Conservation (phyloP, 2,797 vertebrate species). For the Anabas testudineus region DNA sequence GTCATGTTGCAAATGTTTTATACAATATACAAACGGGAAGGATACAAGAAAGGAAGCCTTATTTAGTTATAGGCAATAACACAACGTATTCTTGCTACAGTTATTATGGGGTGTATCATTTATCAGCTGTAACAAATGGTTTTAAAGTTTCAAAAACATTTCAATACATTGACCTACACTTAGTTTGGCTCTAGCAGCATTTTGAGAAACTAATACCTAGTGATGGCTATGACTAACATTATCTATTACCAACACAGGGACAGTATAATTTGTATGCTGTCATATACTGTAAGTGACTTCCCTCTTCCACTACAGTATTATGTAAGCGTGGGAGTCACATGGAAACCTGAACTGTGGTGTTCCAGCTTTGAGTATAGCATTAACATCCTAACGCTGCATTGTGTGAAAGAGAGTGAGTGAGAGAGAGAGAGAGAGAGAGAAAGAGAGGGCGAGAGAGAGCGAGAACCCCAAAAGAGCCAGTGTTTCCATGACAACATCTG, state of each 20-base stretch:
- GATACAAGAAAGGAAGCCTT: neutral
- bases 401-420: slow-evolving; percentile 50
- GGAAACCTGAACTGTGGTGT: slow-evolving; percentile 68
- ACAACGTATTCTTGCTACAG: neutral
- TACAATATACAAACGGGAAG: neutral
- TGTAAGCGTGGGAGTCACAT: slow-evolving; percentile 73
- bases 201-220: neutral
- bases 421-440: slow-evolving; percentile 62
- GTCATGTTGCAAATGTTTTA: neutral
- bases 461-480: slow-evolving; percentile 73
- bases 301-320: slow-evolving; percentile 62
- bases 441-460: slow-evolving; percentile 48
- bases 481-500: slow-evolving; percentile 87
- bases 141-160: too few species aligned
- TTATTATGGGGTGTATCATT: neutral
- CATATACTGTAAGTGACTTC: slow-evolving; percentile 58
- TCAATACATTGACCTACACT: neutral
- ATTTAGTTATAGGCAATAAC: neutral
- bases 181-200: slow-evolving; percentile 2
- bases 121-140: neutral
- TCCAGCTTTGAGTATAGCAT: slow-evolving; percentile 63
- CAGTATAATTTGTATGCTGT: slow-evolving; percentile 30
- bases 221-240: neutral
- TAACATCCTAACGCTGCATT: slow-evolving; percentile 76
- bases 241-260: slow-evolving; percentile 14